Evolutionary conservation across 2,888 invertebrate species (phyloP).

Genomic region (Lycophotia porphyrea): DNA sequence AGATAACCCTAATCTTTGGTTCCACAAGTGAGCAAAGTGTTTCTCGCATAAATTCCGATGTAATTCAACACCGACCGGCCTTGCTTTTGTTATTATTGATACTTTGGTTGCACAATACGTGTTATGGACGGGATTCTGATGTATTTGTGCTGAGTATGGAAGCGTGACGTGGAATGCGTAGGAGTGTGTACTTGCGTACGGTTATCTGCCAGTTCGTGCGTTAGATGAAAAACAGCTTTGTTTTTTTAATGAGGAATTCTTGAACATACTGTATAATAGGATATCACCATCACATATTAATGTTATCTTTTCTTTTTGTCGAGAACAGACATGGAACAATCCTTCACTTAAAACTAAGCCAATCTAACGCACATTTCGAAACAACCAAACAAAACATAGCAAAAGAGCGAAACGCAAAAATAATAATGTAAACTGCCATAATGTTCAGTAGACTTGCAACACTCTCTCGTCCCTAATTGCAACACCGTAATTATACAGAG

Average conservation of each 20-base stretch:
- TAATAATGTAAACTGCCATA: slow-evolving; percentile 58
- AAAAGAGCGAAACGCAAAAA: slow-evolving; percentile 40
- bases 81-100: slow-evolving; percentile 67
- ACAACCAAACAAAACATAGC: slow-evolving; percentile 41
- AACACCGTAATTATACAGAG: slow-evolving; percentile 60
- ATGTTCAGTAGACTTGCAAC: slow-evolving; percentile 60
- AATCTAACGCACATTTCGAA: slow-evolving; percentile 34
- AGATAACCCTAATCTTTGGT: slow-evolving; percentile 35
- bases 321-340: not conserved
- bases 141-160: slow-evolving; percentile 51
- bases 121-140: slow-evolving; percentile 48
- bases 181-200: slow-evolving; percentile 39
- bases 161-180: slow-evolving; percentile 55
- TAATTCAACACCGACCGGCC: slow-evolving; percentile 57
- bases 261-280: not conserved
- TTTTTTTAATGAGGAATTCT: slow-evolving; percentile 27
- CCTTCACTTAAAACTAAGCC: slow-evolving; percentile 6
- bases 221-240: slow-evolving; percentile 37
- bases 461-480: slow-evolving; percentile 65
- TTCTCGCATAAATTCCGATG: slow-evolving; percentile 61
- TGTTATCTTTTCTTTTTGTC: not conserved
- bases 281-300: slow-evolving; percentile 1
- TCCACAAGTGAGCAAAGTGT: slow-evolving; percentile 47
- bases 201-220: slow-evolving; percentile 55
- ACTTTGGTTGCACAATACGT: slow-evolving; percentile 65